Percentiles rank a stretch among this genome's conserved stretches.
Conservation (phyloP, 2,888 invertebrate genomes). For the Exocentrus adspersus region DNA sequence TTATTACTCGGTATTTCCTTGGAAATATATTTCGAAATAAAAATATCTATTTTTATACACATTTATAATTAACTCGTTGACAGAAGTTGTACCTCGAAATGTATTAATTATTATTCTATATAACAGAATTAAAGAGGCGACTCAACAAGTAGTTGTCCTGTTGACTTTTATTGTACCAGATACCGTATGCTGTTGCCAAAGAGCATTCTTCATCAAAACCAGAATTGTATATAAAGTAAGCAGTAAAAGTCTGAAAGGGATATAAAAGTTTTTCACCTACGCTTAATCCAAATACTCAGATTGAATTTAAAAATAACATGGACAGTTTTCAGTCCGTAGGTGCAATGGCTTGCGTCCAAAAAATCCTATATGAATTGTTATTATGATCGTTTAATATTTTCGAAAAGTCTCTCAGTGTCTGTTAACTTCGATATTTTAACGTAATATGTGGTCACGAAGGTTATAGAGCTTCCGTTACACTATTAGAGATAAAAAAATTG, state of each 20-base stretch:
- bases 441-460: no score
- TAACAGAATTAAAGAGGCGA: background rate
- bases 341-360: constrained; percentile 50
- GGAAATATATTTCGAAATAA: background rate
- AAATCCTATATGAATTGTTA: no score
- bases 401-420: no score
- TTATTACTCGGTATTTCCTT: background rate
- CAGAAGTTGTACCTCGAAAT: background rate
- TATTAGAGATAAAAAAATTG: no score
- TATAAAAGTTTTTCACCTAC: constrained; percentile 47
- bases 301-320: constrained; percentile 49
- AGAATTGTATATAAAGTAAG: constrained; percentile 22
- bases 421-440: no score
- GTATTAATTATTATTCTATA: background rate
- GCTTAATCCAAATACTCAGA: constrained; percentile 44
- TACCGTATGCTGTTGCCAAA: constrained; percentile 10
- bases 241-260: constrained; percentile 35
- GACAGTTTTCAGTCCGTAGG: constrained; percentile 40
- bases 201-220: constrained; percentile 22
- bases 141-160: background rate
- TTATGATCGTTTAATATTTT: no score
- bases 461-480: no score
- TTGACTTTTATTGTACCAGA: constrained; percentile 13
- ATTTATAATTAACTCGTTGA: background rate
- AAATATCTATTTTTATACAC: background rate